These are phyloP conservation scores for Montipora foliosa DNA, from an alignment of 64 coral and sea anemone genomes.

Conservation along the genomic window DNA sequence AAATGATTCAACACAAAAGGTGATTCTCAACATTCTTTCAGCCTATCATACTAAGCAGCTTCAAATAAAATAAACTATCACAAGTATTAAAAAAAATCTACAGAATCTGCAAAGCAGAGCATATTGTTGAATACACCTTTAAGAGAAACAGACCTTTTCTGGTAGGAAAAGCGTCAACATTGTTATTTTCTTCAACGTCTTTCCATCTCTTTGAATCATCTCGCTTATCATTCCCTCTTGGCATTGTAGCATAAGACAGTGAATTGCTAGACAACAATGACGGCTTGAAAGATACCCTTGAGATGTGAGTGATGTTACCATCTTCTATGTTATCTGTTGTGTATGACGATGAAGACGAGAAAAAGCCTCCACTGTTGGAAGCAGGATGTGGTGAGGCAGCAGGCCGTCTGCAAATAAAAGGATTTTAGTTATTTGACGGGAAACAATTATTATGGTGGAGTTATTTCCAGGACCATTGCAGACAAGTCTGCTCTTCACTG, in stretches of 20 bases:
- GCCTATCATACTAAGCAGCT: too few species aligned
- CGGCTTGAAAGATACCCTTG: slow-evolving; percentile 78
- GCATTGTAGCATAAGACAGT: slow-evolving; percentile 85
- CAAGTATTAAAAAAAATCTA: too few species aligned
- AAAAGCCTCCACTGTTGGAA: slow-evolving; percentile 34
- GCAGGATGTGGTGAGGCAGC: neutral
- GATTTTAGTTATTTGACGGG: neutral
- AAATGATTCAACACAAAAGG: too few species aligned
- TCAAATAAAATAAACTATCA: too few species aligned
- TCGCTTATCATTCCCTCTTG: slow-evolving; percentile 57
- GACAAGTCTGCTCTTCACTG: too few species aligned
- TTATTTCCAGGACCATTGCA: too few species aligned
- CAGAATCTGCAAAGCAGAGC: too few species aligned
- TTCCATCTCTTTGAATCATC: slow-evolving; percentile 60
- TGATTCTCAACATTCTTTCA: too few species aligned
- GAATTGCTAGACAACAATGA: slow-evolving; percentile 47
- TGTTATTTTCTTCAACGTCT: slow-evolving; percentile 67
- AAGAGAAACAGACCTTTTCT: slow-evolving; percentile 8
- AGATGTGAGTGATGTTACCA: slow-evolving; percentile 34
- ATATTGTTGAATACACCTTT: too few species aligned
- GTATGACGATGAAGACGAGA: slow-evolving; percentile 36
- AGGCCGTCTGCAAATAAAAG: slow-evolving; percentile 32
- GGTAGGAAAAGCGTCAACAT: slow-evolving; percentile 34
- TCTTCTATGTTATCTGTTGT: slow-evolving; percentile 66
- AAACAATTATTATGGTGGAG: too few species aligned